Conservation (phyloP, 2,113 vertebrate species). For the Cephalopterus ornatus region DNA sequence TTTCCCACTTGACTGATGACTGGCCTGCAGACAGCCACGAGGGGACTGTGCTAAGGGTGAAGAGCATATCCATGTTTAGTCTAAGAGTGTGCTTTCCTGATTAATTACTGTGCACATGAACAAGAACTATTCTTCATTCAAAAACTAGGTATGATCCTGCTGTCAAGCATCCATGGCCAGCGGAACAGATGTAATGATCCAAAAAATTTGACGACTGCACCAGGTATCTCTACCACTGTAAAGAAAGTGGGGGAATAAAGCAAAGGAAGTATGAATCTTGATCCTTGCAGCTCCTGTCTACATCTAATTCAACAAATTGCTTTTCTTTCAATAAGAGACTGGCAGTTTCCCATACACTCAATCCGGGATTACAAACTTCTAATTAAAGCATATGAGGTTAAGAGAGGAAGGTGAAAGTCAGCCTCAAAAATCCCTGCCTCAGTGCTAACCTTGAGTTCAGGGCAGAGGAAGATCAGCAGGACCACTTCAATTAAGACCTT, state of each 20-base stretch:
- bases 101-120: neutral
- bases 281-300: neutral
- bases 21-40: neutral
- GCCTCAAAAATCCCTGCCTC: neutral
- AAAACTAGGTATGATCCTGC: neutral
- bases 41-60: neutral
- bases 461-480: neutral
- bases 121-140: neutral
- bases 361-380: neutral
- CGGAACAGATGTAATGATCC: neutral
- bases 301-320: neutral
- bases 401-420: neutral
- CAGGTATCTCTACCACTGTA: neutral
- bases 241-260: neutral
- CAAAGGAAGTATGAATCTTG: neutral
- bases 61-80: neutral
- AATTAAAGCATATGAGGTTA: neutral
- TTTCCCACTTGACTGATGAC: neutral
- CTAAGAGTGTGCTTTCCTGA: neutral
- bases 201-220: neutral
- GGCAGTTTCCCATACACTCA: neutral
- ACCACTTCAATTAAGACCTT: neutral
- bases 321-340: neutral
- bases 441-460: neutral
- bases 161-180: neutral